These are phyloP conservation scores for Lampris megalopsis DNA, from an alignment of 2,113 vertebrate genomes.

Conservation along the genomic window DNA sequence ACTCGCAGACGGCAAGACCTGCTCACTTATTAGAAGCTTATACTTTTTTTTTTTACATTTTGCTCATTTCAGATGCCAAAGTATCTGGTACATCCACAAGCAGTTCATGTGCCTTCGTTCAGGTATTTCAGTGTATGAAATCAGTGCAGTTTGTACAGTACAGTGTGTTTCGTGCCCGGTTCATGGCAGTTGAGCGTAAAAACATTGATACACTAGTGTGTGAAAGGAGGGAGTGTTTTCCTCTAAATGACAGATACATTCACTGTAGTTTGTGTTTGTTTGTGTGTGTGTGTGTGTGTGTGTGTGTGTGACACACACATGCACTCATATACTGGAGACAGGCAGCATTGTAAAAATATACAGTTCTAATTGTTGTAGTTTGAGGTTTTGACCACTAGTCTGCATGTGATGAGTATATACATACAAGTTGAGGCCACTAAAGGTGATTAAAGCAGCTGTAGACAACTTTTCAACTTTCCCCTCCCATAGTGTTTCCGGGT, in stretches of 20 bases:
- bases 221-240: slow-evolving; percentile 1
- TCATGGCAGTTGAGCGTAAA: not conserved
- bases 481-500: too few relatives aligned
- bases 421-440: not conserved
- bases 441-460: too few relatives aligned
- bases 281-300: not conserved
- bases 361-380: slow-evolving; percentile 4
- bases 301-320: slow-evolving; percentile 1
- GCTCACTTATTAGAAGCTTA: too few relatives aligned
- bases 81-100: not conserved
- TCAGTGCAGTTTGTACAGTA: not conserved
- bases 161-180: not conserved
- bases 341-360: slow-evolving; percentile 2
- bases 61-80: slow-evolving; percentile 1
- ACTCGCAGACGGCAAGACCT: too few relatives aligned
- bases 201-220: not conserved
- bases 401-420: slow-evolving; percentile 1
- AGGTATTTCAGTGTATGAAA: not conserved
- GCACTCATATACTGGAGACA: not conserved
- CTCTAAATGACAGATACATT: slow-evolving; percentile 10
- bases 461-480: too few relatives aligned
- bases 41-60: not conserved
- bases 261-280: not conserved
- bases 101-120: not conserved
- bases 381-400: slow-evolving; percentile 40